Percentiles rank a stretch among this genome's conserved stretches.
Evolutionary conservation across 2,888 invertebrate genomes (phyloP).

Genomic region (Myopa tessellatipennis): DNA sequence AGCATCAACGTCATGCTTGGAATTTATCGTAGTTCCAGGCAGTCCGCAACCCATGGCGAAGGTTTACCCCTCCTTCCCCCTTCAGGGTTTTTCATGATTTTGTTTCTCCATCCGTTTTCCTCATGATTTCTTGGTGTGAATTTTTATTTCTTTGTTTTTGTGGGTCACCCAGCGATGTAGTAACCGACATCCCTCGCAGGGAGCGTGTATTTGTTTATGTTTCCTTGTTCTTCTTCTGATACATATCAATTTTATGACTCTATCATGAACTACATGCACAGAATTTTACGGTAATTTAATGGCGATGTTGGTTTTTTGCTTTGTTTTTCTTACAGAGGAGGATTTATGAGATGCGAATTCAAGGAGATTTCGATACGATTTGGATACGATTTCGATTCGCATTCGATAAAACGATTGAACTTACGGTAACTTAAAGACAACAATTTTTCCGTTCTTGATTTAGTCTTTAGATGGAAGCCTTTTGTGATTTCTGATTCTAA

Average conservation of each 20-base stretch:
- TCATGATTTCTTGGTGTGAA: constrained; percentile 1
- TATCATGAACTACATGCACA: constrained; percentile 8
- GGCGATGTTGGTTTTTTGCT: background rate
- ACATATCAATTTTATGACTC: constrained; percentile 31
- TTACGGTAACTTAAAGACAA: background rate
- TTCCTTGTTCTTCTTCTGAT: background rate
- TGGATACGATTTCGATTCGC: background rate
- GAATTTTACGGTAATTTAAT: constrained; percentile 16
- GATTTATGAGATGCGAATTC: background rate
- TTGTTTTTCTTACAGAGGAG: background rate
- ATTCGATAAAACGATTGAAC: background rate
- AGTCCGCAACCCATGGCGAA: too few relatives aligned
- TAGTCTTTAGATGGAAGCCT: too few relatives aligned
- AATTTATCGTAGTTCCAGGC: background rate
- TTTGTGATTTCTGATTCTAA: too few relatives aligned
- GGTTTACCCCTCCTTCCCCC: background rate
- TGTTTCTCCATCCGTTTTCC: background rate
- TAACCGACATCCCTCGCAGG: background rate
- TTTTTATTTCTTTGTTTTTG: constrained; percentile 12
- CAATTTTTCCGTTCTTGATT: too few relatives aligned
- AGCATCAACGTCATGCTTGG: constrained; percentile 15
- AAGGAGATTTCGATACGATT: background rate
- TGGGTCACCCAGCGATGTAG: background rate
- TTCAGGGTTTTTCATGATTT: too few relatives aligned
- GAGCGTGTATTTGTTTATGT: constrained; percentile 5